Percentiles rank a stretch among this genome's conserved stretches.
phyloP scores from a whole-genome alignment of 2,797 vertebrate genomes.

The Eremophila alpestris region DNA sequence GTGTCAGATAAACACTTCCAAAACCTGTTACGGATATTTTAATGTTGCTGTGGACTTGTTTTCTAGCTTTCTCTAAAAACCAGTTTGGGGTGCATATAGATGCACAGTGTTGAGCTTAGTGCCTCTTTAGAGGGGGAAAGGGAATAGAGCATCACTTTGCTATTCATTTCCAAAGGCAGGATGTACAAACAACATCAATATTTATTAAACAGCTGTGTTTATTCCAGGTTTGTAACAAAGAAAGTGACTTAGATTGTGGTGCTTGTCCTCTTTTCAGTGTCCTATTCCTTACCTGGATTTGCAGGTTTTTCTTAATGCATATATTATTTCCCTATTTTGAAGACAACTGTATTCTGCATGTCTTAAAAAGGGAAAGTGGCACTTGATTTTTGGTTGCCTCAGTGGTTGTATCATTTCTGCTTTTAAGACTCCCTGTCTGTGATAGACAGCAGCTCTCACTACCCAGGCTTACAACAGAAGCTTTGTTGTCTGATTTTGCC shows the following conservation, averaged over 20 bases:
- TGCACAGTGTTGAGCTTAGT: neutral
- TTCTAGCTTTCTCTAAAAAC: neutral
- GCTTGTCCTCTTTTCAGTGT: constrained; percentile 45
- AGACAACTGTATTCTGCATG: neutral
- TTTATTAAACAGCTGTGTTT: constrained; percentile 61
- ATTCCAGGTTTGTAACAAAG: constrained; percentile 54
- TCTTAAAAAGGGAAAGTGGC: constrained; percentile 20
- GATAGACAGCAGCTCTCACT: neutral
- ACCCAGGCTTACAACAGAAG: neutral
- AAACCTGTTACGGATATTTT: neutral
- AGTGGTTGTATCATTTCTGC: constrained; percentile 11
- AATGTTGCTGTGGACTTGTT: neutral
- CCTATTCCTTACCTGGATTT: constrained; percentile 11
- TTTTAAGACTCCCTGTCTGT: neutral
- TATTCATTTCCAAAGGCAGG: constrained; percentile 26
- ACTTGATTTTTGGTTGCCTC: neutral
- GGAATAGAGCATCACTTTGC: neutral
- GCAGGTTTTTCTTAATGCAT: neutral
- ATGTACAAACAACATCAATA: constrained; percentile 64
- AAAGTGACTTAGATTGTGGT: constrained; percentile 21
- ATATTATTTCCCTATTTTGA: constrained; percentile 41
- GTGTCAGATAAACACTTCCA: neutral
- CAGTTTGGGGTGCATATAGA: neutral
- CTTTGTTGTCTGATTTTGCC: constrained; percentile 10
- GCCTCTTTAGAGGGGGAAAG: neutral